Evolutionary conservation across 92 coral and sea anemone genomes (phyloP).

Genomic region (Zoanthus sansibaricus): DNA sequence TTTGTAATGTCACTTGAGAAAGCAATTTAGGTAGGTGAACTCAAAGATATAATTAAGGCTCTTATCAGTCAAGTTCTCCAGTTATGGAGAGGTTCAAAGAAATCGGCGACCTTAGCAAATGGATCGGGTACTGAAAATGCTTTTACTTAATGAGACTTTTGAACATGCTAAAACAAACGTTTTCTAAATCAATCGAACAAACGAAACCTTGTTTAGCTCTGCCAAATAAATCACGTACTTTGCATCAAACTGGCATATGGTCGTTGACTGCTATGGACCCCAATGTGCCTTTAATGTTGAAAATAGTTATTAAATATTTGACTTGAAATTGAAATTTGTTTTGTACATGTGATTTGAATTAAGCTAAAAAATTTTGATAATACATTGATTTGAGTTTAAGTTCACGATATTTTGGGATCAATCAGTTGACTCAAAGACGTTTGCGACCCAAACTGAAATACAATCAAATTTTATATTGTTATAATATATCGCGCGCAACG

Average conservation of each 20-base stretch:
- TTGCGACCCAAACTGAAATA: neutral
- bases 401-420: neutral
- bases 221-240: neutral
- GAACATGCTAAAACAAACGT: neutral
- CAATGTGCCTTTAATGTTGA: neutral
- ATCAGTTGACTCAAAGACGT: neutral
- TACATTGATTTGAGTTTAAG: conserved; percentile 10
- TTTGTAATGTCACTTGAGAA: conserved; percentile 2
- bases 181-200: neutral
- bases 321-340: neutral
- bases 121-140: neutral
- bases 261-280: neutral
- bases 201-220: neutral
- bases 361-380: neutral
- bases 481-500: no score
- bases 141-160: neutral
- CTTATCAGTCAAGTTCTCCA: conserved; percentile 20
- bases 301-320: neutral
- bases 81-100: conserved; percentile 15
- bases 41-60: neutral
- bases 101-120: conserved; percentile 3
- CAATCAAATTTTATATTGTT: no score
- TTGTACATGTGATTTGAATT: conserved; percentile 22
- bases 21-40: conserved; percentile 2
- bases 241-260: conserved; percentile 24